These are phyloP conservation scores for Gila robusta DNA, from an alignment of 2,797 vertebrate species.

Conservation along the genomic window DNA sequence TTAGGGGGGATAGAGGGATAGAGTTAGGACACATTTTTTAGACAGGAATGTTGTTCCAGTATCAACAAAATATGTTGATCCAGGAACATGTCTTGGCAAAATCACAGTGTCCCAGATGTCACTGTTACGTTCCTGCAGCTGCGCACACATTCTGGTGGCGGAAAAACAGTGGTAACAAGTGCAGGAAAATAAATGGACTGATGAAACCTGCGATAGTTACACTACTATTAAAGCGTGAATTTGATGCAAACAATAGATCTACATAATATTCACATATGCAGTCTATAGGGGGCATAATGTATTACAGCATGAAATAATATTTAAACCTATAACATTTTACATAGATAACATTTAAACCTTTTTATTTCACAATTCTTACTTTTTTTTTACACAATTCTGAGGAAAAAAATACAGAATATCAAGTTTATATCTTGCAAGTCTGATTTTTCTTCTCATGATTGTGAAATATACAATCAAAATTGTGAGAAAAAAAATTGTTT, in stretches of 20 bases:
- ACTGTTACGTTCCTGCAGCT: not conserved
- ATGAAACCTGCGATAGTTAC: not conserved
- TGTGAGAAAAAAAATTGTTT: no score
- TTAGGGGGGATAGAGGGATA: no score
- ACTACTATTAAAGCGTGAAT: no score
- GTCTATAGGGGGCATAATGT: no score
- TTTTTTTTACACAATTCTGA: not conserved
- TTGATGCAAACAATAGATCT: no score
- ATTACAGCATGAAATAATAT: no score
- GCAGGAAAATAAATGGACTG: not conserved
- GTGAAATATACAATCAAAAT: no score
- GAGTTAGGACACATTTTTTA: no score
- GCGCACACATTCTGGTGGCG: not conserved
- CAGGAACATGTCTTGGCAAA: not conserved
- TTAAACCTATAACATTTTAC: not conserved
- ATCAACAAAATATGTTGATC: no score
- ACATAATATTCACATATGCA: no score
- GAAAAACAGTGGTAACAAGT: not conserved
- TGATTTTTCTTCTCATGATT: not conserved
- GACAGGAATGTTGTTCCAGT: no score
- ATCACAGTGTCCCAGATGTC: not conserved
- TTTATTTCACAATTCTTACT: not conserved
- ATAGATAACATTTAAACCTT: no score
- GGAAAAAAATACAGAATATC: not conserved
- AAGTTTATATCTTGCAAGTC: not conserved